Percentiles rank a stretch among this genome's conserved stretches.
These are phyloP conservation scores for Melospiza georgiana DNA, from an alignment of 2,113 vertebrate species.

Conservation along the genomic window DNA sequence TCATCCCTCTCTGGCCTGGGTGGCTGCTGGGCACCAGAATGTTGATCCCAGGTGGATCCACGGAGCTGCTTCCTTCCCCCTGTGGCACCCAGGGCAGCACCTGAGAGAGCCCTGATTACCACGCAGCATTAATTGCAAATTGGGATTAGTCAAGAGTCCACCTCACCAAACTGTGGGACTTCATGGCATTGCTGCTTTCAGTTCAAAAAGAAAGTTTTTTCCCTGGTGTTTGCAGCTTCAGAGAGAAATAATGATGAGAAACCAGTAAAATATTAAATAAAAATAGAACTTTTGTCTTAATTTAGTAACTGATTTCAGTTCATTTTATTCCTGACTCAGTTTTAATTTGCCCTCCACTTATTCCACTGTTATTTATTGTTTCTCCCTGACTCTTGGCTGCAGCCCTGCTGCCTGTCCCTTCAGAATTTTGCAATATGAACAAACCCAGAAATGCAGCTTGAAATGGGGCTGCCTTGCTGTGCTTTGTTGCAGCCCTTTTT, in stretches of 20 bases:
- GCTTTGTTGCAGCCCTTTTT: not conserved
- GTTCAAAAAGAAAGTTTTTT: not conserved
- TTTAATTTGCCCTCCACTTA: not conserved
- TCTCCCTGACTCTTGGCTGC: not conserved
- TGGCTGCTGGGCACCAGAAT: not conserved
- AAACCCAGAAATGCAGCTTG: not conserved
- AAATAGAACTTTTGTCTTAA: not conserved
- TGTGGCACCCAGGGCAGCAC: not conserved
- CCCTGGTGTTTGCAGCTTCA: not conserved
- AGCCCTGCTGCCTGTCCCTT: not conserved
- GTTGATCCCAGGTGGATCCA: fast-evolving
- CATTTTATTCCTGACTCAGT: not conserved
- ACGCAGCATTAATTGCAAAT: not conserved
- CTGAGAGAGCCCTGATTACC: not conserved
- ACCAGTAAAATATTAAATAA: not conserved
- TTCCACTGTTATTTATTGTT: not conserved
- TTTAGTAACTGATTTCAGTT: not conserved
- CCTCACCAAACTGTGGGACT: not conserved
- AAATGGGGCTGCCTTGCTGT: not conserved
- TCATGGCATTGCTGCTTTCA: not conserved
- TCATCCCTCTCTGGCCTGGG: fast-evolving
- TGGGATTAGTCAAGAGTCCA: not conserved
- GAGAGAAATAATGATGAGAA: not conserved
- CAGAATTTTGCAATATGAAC: not conserved
- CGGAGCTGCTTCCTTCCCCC: not conserved